Evolutionary conservation across 2,888 invertebrate species (phyloP).

Genomic region (Aplocera efformata): DNA sequence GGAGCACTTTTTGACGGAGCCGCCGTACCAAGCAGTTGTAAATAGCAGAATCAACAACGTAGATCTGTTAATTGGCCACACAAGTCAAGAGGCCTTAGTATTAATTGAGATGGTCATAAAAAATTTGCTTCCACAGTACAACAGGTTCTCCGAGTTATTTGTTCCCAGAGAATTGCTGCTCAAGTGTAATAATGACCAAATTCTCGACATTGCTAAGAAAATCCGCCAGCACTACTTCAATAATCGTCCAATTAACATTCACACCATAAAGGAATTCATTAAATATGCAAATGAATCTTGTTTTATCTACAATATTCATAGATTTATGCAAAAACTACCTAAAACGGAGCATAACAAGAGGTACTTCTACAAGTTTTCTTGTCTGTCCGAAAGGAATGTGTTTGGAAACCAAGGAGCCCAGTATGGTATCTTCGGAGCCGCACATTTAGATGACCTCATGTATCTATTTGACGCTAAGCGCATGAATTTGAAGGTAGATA

Average conservation of each 20-base stretch:
- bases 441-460: conserved; percentile 44
- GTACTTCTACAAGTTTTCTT: conserved; percentile 42
- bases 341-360: conserved; percentile 20
- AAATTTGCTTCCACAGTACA: conserved; percentile 23
- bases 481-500: conserved; percentile 34
- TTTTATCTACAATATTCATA: conserved; percentile 33
- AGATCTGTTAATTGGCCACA: conserved; percentile 85
- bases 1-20: conserved; percentile 32
- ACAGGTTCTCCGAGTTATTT: conserved; percentile 31
- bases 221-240: conserved; percentile 35
- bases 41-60: conserved; percentile 61
- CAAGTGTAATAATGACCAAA: conserved; percentile 24
- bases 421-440: conserved; percentile 36
- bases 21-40: conserved; percentile 25
- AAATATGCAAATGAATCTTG: conserved; percentile 26
- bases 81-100: conserved; percentile 80
- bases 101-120: conserved; percentile 6
- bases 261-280: conserved; percentile 30
- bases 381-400: conserved; percentile 39
- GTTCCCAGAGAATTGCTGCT: conserved; percentile 35
- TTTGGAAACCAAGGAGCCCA: conserved; percentile 31
- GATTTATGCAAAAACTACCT: conserved; percentile 28
- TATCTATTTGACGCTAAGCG: conserved; percentile 40
- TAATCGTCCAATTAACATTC: conserved; percentile 22
- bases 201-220: conserved; percentile 29